Evolutionary conservation across 2,888 invertebrate species (phyloP).

Genomic region (Drosophila greeni): DNA sequence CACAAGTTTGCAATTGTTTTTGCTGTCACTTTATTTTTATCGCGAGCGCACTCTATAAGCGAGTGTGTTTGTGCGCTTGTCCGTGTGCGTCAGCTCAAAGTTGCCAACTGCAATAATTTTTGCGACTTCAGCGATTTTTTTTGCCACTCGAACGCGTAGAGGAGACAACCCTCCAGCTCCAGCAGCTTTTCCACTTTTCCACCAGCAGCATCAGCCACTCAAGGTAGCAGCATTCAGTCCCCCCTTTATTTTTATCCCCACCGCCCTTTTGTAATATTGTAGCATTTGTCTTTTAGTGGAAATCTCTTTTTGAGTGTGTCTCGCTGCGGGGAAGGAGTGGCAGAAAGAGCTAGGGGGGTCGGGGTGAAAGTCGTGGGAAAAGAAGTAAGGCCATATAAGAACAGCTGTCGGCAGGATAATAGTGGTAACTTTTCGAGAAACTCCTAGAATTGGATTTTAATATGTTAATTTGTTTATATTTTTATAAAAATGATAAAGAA

Average conservation of each 20-base stretch:
- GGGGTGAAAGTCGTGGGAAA: constrained; percentile 17
- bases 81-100: constrained; percentile 64
- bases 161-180: constrained; percentile 57
- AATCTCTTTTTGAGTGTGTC: constrained; percentile 71
- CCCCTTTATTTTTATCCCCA: constrained; percentile 23
- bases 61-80: constrained; percentile 39
- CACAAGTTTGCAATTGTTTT: constrained; percentile 71
- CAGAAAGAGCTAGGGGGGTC: not conserved
- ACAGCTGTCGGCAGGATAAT: constrained; percentile 1
- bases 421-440: not conserved
- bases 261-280: constrained; percentile 61
- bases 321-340: constrained; percentile 26
- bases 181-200: constrained; percentile 38
- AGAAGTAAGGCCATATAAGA: constrained; percentile 14
- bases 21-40: constrained; percentile 71
- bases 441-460: not conserved
- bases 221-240: constrained; percentile 50
- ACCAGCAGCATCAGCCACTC: constrained; percentile 57
- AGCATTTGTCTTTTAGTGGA: constrained; percentile 72
- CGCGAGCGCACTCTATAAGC: constrained; percentile 55
- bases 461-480: not conserved
- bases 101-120: constrained; percentile 72
- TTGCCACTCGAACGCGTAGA: constrained; percentile 68
- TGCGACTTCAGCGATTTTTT: constrained; percentile 72
- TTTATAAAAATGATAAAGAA: not conserved